These are phyloP conservation scores for Phylloscopus trochilus DNA, from an alignment of 2,113 vertebrate genomes.

Conservation along the genomic window DNA sequence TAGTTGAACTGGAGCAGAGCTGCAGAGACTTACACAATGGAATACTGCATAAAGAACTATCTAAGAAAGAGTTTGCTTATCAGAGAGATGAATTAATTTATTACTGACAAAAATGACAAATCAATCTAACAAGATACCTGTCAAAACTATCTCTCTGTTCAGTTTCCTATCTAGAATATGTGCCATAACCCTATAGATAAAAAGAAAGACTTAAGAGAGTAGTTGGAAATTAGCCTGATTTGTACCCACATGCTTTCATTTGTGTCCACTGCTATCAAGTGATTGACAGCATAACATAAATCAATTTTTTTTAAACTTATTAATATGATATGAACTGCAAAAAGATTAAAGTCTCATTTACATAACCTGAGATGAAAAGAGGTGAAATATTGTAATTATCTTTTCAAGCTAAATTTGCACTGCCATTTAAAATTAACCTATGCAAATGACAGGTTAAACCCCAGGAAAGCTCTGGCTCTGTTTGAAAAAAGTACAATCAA, in stretches of 20 bases:
- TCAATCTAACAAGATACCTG: slow-evolving; percentile 21
- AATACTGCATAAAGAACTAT: neutral
- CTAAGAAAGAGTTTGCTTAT: slow-evolving; percentile 45
- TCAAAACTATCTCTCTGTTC: slow-evolving; percentile 30
- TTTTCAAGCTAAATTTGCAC: slow-evolving; percentile 93
- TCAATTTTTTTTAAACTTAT: slow-evolving; percentile 72
- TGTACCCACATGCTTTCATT: slow-evolving; percentile 69
- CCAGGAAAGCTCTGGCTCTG: slow-evolving; percentile 55
- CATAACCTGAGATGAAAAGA: slow-evolving; percentile 87
- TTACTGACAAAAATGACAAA: slow-evolving; percentile 48
- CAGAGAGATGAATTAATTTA: slow-evolving; percentile 38
- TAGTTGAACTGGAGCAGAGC: neutral
- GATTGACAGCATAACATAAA: slow-evolving; percentile 82
- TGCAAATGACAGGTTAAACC: slow-evolving; percentile 85
- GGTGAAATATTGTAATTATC: slow-evolving; percentile 94
- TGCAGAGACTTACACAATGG: neutral
- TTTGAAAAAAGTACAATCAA: slow-evolving; percentile 57
- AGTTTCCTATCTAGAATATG: slow-evolving; percentile 39
- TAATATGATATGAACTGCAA: slow-evolving; percentile 76
- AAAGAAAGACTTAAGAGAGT: slow-evolving; percentile 13
- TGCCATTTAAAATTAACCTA: slow-evolving; percentile 96
- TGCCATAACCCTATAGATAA: slow-evolving; percentile 1
- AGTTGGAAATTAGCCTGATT: slow-evolving; percentile 73
- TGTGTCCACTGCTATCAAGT: slow-evolving; percentile 45
- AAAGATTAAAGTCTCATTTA: slow-evolving; percentile 86